These are phyloP conservation scores for Semotilus atromaculatus DNA, from an alignment of 2,797 vertebrate genomes.

Conservation along the genomic window DNA sequence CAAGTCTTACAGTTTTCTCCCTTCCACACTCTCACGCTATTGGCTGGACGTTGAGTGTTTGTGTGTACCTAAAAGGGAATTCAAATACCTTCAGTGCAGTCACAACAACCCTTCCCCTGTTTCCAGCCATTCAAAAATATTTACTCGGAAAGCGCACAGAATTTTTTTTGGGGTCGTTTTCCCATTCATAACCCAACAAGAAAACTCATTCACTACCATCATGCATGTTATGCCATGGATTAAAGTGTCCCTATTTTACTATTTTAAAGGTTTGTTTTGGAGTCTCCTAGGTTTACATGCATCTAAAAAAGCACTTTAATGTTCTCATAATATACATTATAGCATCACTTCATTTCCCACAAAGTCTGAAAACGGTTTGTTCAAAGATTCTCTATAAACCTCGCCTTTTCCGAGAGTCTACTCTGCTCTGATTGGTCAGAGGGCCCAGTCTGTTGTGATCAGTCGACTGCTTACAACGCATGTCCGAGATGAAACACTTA, in stretches of 20 bases:
- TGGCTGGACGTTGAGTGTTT: conserved; percentile 71
- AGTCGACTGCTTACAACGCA: too few species aligned
- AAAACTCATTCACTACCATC: conserved; percentile 68
- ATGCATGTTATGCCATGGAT: conserved; percentile 56
- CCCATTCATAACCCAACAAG: conserved; percentile 74
- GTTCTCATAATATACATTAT: not conserved
- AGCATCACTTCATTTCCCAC: too few species aligned
- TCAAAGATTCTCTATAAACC: not conserved
- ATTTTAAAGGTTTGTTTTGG: not conserved
- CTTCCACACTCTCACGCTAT: conserved; percentile 71
- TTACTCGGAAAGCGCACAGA: conserved; percentile 70
- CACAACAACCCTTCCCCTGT: conserved; percentile 84
- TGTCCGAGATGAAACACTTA: too few species aligned
- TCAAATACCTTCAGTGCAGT: conserved; percentile 71
- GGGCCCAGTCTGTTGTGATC: not conserved
- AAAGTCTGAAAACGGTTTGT: not conserved
- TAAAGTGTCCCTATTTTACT: not conserved
- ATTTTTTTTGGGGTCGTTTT: conserved; percentile 64
- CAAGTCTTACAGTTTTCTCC: conserved; percentile 67
- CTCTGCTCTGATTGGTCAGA: not conserved
- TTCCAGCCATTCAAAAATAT: conserved; percentile 80
- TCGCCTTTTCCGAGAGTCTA: not conserved
- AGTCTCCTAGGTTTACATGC: not conserved
- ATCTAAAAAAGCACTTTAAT: not conserved
- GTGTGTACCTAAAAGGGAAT: conserved; percentile 68